These are phyloP conservation scores for Diprion similis DNA, from an alignment of 1,140 invertebrate species.

Conservation along the genomic window DNA sequence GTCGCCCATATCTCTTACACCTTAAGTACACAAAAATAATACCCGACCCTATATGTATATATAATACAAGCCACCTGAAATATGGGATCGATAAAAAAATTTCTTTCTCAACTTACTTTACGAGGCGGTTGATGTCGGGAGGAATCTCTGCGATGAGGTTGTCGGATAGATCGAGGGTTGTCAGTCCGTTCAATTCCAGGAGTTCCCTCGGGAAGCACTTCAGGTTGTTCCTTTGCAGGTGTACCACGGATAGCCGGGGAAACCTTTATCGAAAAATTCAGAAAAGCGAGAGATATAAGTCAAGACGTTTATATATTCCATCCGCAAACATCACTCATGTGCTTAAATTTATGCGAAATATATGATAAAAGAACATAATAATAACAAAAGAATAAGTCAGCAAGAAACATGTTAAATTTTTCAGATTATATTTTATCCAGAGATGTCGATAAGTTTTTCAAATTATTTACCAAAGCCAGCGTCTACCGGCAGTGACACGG, in stretches of 20 bases:
- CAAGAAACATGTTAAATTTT: no score
- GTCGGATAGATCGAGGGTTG: conserved; percentile 74
- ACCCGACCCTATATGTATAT: no score
- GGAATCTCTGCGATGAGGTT: conserved; percentile 71
- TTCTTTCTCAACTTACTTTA: conserved; percentile 65
- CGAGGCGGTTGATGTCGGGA: conserved; percentile 66
- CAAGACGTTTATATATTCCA: conserved; percentile 1
- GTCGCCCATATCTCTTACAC: no score
- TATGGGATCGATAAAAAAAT: no score
- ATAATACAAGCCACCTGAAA: no score
- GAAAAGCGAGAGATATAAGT: conserved; percentile 20
- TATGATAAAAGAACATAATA: no score
- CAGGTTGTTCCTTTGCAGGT: conserved; percentile 67
- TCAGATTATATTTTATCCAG: neutral
- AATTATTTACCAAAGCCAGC: neutral
- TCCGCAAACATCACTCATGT: conserved; percentile 8
- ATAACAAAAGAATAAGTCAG: neutral
- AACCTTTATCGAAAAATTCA: conserved; percentile 46
- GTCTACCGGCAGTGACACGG: neutral
- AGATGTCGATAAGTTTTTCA: neutral
- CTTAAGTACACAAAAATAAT: no score
- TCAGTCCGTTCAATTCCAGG: conserved; percentile 64
- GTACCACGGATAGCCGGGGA: conserved; percentile 64
- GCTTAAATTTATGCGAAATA: neutral
- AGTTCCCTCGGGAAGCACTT: conserved; percentile 66